Evolutionary conservation across 2,797 vertebrate species (phyloP).

Genomic region (Poecilia velifera): DNA sequence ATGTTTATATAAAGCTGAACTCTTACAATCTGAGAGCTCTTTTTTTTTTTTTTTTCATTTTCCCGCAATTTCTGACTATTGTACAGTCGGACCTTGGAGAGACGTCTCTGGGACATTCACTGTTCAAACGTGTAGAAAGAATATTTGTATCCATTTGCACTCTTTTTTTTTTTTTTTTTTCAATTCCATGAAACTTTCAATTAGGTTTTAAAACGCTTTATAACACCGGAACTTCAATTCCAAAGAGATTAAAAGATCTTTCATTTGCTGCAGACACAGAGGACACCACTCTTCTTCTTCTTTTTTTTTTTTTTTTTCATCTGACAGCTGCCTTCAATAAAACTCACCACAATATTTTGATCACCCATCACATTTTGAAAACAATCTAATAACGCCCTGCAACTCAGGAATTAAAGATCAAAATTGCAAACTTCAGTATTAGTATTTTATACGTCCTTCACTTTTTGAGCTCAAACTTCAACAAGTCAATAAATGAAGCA

Average conservation of each 20-base stretch:
- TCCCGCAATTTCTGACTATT: neutral
- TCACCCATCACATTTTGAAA: neutral
- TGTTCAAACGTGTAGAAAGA: neutral
- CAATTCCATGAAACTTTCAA: too few species aligned
- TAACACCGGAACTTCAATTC: too few species aligned
- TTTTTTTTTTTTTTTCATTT: too few species aligned
- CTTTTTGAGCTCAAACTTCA: neutral
- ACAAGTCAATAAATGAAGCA: conserved; percentile 9
- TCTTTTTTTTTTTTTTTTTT: neutral
- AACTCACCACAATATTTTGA: too few species aligned
- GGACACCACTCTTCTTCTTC: too few species aligned
- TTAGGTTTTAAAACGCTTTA: too few species aligned
- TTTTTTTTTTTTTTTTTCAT: too few species aligned
- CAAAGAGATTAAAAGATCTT: too few species aligned
- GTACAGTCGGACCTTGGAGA: neutral
- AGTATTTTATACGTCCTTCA: neutral
- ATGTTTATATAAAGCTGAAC: neutral
- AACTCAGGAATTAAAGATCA: neutral
- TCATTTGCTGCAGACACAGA: too few species aligned
- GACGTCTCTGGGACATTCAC: neutral
- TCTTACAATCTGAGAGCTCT: neutral
- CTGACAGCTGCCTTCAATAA: too few species aligned
- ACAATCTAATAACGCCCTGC: neutral
- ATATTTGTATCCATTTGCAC: too few species aligned
- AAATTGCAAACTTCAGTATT: neutral